Conservation (phyloP, 1,140 invertebrate species). For the Ceratoteleas bidentatus region DNA sequence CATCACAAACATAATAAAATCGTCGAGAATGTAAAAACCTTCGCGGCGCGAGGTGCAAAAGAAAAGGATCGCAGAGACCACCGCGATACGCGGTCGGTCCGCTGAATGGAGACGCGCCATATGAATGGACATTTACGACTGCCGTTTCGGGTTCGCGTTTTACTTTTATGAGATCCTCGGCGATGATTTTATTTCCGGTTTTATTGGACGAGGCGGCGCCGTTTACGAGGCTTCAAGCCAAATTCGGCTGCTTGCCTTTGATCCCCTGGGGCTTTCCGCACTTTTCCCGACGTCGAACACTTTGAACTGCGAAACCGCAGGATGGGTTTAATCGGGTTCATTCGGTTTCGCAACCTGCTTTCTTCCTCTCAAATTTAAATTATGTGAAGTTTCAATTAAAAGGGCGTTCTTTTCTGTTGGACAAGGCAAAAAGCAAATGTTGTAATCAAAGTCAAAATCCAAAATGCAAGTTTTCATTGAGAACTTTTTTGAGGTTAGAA, state of each 20-base stretch:
- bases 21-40: constrained; percentile 30
- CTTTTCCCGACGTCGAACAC: constrained; percentile 31
- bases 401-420: too few relatives aligned
- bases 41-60: constrained; percentile 21
- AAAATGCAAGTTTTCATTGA: too few relatives aligned
- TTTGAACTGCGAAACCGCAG: constrained; percentile 27
- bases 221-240: constrained; percentile 59
- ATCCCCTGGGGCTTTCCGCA: constrained; percentile 45
- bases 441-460: too few relatives aligned
- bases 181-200: constrained; percentile 65
- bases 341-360: too few relatives aligned
- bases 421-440: too few relatives aligned
- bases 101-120: constrained; percentile 54
- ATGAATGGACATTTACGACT: constrained; percentile 66
- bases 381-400: too few relatives aligned
- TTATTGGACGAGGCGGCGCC: constrained; percentile 50
- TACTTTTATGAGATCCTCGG: constrained; percentile 59
- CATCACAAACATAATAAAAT: constrained; percentile 44
- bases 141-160: constrained; percentile 40
- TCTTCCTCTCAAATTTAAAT: background rate
- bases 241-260: constrained; percentile 62
- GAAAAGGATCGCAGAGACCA: constrained; percentile 46
- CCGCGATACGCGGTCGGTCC: constrained; percentile 55
- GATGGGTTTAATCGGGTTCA: background rate
- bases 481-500: too few relatives aligned